Evolutionary conservation across 1,140 invertebrate genomes (phyloP).

Genomic region (Pogonomyrmex barbatus): DNA sequence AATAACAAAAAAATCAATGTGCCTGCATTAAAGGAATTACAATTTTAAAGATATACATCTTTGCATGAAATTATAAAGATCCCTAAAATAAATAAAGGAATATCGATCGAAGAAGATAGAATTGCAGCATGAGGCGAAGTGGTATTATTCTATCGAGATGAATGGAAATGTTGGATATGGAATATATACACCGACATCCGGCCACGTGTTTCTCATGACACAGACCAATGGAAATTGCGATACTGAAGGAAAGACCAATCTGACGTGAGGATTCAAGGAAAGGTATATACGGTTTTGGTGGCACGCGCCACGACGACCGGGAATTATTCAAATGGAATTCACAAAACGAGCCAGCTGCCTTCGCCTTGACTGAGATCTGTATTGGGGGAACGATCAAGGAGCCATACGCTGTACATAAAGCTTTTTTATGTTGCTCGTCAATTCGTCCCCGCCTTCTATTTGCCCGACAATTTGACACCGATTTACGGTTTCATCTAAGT

Average conservation of each 20-base stretch:
- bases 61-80: conserved; percentile 37
- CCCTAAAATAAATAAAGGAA: conserved; percentile 49
- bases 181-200: conserved; percentile 71
- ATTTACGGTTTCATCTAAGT: conserved; percentile 61
- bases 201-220: conserved; percentile 66
- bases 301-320: conserved; percentile 66
- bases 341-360: conserved; percentile 72
- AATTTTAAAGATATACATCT: conserved; percentile 42
- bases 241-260: conserved; percentile 59
- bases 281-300: conserved; percentile 53
- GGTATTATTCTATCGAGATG: conserved; percentile 72
- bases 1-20: neutral
- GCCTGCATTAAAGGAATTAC: neutral
- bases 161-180: conserved; percentile 69
- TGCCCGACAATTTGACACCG: conserved; percentile 33
- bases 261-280: conserved; percentile 39
- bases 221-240: conserved; percentile 68
- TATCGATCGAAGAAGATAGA: conserved; percentile 69
- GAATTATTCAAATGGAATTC: conserved; percentile 79
- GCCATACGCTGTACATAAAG: conserved; percentile 59
- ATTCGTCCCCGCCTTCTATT: conserved; percentile 44
- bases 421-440: conserved; percentile 59
- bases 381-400: conserved; percentile 67
- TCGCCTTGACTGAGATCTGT: conserved; percentile 45
- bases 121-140: conserved; percentile 68